A percentile compares a stretch with the other conserved stretches of the same genome.
Conservation (phyloP, 2,888 invertebrate genomes). For the Melieria picta region DNA sequence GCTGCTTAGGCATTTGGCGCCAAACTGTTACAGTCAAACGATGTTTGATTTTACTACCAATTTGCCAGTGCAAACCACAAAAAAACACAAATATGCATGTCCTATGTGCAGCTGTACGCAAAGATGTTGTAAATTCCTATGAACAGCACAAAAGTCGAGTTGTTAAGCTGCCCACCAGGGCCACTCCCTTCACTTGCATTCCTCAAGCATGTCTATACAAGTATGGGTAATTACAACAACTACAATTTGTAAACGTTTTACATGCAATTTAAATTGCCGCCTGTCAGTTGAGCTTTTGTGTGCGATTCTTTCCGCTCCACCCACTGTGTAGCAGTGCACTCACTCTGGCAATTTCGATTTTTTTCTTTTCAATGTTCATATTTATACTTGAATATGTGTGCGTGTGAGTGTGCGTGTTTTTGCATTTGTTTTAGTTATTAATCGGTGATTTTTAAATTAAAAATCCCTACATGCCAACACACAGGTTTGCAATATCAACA, state of each 20-base stretch:
- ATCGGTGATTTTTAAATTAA: constrained; percentile 3
- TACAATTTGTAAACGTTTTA: constrained; percentile 12
- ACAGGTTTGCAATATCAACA: background rate
- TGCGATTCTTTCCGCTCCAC: too few species aligned
- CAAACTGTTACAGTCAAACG: too few species aligned
- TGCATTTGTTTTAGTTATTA: constrained; percentile 1
- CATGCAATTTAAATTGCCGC: constrained; percentile 10
- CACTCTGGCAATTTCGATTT: too few species aligned
- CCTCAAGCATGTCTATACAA: background rate
- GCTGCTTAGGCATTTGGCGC: too few species aligned
- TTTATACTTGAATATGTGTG: too few species aligned
- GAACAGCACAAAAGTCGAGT: background rate
- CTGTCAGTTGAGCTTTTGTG: background rate
- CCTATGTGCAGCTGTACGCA: background rate
- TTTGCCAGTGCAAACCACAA: too few species aligned
- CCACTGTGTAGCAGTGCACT: too few species aligned
- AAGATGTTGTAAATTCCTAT: background rate
- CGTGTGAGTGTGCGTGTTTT: too few species aligned
- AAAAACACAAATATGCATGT: too few species aligned
- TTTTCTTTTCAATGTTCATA: too few species aligned
- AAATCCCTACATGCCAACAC: constrained; percentile 5
- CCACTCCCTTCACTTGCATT: background rate
- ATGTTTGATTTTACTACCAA: too few species aligned
- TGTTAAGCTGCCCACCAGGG: too few species aligned
- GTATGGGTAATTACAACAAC: constrained; percentile 13